Conservation (phyloP, 2,113 vertebrate species). For the Eonycteris spelaea region DNA sequence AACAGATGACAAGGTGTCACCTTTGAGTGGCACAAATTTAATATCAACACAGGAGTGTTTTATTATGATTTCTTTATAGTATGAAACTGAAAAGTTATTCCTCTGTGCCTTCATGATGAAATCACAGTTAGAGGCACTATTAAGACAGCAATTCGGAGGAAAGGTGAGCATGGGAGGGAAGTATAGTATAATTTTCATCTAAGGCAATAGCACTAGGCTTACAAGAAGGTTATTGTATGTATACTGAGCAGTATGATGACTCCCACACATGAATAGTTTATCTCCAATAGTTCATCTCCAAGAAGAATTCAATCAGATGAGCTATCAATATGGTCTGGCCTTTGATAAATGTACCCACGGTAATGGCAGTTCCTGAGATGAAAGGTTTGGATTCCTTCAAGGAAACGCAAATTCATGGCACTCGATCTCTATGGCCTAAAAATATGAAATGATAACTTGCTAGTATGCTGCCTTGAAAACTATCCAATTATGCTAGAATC, state of each 20-base stretch:
- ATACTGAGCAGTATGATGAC: neutral
- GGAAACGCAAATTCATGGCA: neutral
- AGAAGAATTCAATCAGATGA: neutral
- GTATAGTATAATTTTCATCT: neutral
- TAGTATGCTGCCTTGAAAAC: neutral
- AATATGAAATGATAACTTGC: constrained; percentile 12
- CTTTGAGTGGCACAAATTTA: constrained; percentile 51
- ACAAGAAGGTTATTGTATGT: neutral
- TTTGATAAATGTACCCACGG: constrained; percentile 12
- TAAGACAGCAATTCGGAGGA: neutral
- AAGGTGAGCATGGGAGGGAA: neutral
- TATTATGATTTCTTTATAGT: constrained; percentile 32
- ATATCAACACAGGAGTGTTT: neutral
- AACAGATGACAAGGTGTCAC: constrained; percentile 52
- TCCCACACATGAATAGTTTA: neutral
- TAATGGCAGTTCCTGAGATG: constrained; percentile 11
- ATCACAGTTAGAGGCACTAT: neutral
- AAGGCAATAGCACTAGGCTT: neutral
- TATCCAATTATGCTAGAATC: neutral
- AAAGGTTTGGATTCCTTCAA: constrained; percentile 1
- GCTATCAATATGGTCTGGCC: neutral
- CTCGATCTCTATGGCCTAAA: neutral
- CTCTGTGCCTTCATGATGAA: neutral
- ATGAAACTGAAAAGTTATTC: neutral
- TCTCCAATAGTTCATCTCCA: neutral